A percentile compares a stretch with the other conserved stretches of the same genome.
Evolutionary conservation across 2,888 invertebrate species (phyloP).

Genomic region (Drosophila prolongata): DNA sequence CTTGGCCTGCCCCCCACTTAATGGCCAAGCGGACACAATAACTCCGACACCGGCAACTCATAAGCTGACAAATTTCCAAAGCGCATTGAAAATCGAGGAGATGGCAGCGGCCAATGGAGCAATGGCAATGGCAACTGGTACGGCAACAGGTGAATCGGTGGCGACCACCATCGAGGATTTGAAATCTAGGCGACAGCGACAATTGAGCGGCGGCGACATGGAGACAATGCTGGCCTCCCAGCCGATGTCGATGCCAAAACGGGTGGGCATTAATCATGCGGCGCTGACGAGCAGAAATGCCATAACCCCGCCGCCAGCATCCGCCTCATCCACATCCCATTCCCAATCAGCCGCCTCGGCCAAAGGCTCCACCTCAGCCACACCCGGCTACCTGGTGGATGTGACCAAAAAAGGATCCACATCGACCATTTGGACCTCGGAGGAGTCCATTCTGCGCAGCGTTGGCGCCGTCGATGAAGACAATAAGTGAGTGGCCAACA

Average conservation of each 20-base stretch:
- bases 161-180: conserved; percentile 73
- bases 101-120: conserved; percentile 43
- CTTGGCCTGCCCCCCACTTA: conserved; percentile 56
- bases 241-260: conserved; percentile 80
- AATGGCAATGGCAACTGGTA: conserved; percentile 37
- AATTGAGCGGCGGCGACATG: conserved; percentile 81
- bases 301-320: conserved; percentile 66
- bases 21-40: conserved; percentile 62
- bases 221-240: conserved; percentile 69
- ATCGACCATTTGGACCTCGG: conserved; percentile 84
- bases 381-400: conserved; percentile 80
- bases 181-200: conserved; percentile 81
- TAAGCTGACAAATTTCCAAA: conserved; percentile 82
- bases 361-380: conserved; percentile 46
- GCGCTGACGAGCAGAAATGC: conserved; percentile 68
- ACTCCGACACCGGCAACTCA: conserved; percentile 58
- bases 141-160: conserved; percentile 35
- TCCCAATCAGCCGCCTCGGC: conserved; percentile 45
- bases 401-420: conserved; percentile 84
- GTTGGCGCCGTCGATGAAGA: conserved; percentile 85
- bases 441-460: conserved; percentile 84
- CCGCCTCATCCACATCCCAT: conserved; percentile 25
- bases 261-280: conserved; percentile 82
- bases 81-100: conserved; percentile 83
- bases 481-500: conserved; percentile 83